Percentiles rank a stretch among this genome's conserved stretches.
Evolutionary conservation across 1,140 invertebrate species (phyloP).

Genomic region (Drosophila chauvacae): DNA sequence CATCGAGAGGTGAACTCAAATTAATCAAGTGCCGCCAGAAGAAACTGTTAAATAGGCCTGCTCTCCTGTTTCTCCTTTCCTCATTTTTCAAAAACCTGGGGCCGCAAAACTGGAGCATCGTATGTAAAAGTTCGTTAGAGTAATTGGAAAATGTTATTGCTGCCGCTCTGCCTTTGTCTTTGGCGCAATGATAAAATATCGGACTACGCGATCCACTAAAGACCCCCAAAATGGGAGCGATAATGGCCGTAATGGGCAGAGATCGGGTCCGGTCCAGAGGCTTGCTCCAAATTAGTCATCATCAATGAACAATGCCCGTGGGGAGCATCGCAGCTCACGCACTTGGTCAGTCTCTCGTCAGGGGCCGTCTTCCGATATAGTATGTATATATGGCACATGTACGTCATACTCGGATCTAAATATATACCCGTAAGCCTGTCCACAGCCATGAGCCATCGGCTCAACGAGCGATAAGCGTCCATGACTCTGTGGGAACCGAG

Average conservation of each 20-base stretch:
- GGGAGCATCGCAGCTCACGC: constrained; percentile 20
- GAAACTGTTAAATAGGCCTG: constrained; percentile 43
- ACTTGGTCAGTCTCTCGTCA: constrained; percentile 5
- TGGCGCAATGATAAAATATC: constrained; percentile 63
- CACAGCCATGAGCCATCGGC: constrained; percentile 21
- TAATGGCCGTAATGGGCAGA: constrained; percentile 48
- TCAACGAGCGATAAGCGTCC: constrained; percentile 1
- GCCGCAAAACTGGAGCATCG: constrained; percentile 55
- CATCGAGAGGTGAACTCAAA: constrained; percentile 50
- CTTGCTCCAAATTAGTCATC: constrained; percentile 46
- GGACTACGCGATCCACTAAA: constrained; percentile 50
- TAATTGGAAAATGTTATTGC: constrained; percentile 58
- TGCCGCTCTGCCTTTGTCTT: constrained; percentile 25
- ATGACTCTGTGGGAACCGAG: constrained; percentile 34
- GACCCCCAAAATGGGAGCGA: constrained; percentile 60
- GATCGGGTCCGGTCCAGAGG: background rate
- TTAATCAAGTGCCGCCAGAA: constrained; percentile 66
- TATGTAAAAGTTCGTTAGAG: constrained; percentile 56
- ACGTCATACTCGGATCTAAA: constrained; percentile 23
- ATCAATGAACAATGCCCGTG: constrained; percentile 41
- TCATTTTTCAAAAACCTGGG: constrained; percentile 61
- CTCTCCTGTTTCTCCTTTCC: constrained; percentile 24
- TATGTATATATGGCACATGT: background rate
- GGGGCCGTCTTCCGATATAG: background rate
- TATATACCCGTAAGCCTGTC: constrained; percentile 5